These are phyloP conservation scores for Cosmorhoe ocellata DNA, from an alignment of 2,888 invertebrate species.

Conservation along the genomic window DNA sequence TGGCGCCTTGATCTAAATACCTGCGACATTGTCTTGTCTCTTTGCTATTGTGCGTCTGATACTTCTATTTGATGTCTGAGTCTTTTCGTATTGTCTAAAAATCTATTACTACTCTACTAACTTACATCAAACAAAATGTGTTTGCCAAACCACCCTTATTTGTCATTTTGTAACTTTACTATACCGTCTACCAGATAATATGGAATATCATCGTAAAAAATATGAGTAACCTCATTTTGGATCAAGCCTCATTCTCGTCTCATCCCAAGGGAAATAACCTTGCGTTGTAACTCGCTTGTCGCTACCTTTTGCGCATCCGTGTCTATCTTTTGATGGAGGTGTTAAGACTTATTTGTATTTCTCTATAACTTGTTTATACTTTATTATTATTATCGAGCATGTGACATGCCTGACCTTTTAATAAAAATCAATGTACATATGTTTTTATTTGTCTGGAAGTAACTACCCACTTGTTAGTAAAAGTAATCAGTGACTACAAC, in stretches of 20 bases:
- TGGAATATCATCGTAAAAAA: conserved; percentile 18
- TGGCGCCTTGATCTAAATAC: conserved; percentile 82
- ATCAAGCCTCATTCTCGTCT: conserved; percentile 25
- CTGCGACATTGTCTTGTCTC: conserved; percentile 77
- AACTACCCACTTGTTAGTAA: conserved; percentile 22
- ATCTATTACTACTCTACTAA: conserved; percentile 1
- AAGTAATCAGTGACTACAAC: conserved; percentile 29
- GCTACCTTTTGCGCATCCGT: conserved; percentile 49
- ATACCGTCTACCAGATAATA: conserved; percentile 9
- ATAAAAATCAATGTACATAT: conserved; percentile 12
- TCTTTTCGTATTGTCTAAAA: conserved; percentile 17
- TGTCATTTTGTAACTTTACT: conserved; percentile 6
- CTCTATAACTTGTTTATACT: neutral
- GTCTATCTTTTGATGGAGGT: conserved; percentile 44
- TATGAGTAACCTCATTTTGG: conserved; percentile 24
- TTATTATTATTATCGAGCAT: no score
- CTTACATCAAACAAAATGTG: neutral
- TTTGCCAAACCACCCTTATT: conserved; percentile 5
- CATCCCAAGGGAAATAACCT: conserved; percentile 60
- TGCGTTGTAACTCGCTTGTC: conserved; percentile 33
- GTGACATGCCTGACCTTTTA: conserved; percentile 11
- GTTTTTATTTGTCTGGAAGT: conserved; percentile 14
- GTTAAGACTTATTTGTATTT: conserved; percentile 31
- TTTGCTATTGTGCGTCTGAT: conserved; percentile 61
- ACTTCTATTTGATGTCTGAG: conserved; percentile 44